These are phyloP conservation scores for Phalanger gymnotis DNA, from an alignment of 2,797 vertebrate species.

Conservation along the genomic window DNA sequence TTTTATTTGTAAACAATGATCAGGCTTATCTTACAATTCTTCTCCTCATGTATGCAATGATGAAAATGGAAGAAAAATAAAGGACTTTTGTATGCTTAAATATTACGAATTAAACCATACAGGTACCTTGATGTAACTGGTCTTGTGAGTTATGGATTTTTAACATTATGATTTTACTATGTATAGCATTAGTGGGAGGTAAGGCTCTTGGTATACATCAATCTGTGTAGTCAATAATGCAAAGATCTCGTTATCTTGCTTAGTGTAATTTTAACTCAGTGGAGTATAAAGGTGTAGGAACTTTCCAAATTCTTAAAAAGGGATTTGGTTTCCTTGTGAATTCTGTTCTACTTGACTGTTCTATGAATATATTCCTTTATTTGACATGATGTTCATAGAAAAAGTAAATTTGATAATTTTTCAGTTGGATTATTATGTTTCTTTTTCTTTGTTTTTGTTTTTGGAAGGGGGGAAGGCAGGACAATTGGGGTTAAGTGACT, in stretches of 20 bases:
- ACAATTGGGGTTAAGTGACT: no score
- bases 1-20: neutral
- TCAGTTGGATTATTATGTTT: slow-evolving; percentile 21
- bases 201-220: neutral
- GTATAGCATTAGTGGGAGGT: neutral
- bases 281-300: neutral
- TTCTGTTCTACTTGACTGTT: neutral
- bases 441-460: no score
- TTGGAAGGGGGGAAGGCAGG: no score
- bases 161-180: neutral
- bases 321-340: neutral
- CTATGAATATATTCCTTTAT: neutral
- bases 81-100: neutral
- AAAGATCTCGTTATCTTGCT: neutral
- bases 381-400: neutral
- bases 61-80: neutral
- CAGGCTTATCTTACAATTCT: neutral
- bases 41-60: neutral
- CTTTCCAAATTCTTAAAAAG: neutral
- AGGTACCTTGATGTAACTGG: neutral
- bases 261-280: neutral
- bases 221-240: neutral
- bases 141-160: neutral
- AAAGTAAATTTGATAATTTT: neutral
- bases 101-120: neutral